Conservation (phyloP, 2,113 vertebrate species). For the Nerophis lumbriciformis region DNA sequence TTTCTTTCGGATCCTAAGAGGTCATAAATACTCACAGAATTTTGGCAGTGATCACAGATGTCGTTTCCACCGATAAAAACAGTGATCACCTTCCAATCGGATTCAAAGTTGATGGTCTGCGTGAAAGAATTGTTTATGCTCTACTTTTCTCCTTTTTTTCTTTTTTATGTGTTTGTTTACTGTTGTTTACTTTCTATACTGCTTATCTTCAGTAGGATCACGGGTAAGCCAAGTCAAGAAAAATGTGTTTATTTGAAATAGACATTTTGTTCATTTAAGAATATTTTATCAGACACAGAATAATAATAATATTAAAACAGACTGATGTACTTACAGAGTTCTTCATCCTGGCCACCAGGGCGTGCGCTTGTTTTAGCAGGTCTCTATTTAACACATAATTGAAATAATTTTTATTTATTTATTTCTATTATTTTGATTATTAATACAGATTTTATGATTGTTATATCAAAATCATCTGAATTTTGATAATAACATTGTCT, state of each 20-base stretch:
- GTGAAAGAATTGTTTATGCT: slow-evolving; percentile 1
- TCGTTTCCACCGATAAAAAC: slow-evolving; percentile 81
- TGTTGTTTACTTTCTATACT: no score
- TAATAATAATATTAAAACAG: neutral
- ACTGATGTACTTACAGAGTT: slow-evolving; percentile 69
- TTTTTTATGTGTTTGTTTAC: no score
- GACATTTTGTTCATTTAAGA: neutral
- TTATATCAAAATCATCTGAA: no score
- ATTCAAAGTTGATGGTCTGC: slow-evolving; percentile 77
- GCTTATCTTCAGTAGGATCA: no score
- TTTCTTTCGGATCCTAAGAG: neutral
- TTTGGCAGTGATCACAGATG: slow-evolving; percentile 80
- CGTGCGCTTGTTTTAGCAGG: slow-evolving; percentile 68
- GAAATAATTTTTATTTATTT: no score
- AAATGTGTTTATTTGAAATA: neutral
- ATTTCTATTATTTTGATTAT: no score
- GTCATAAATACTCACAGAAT: slow-evolving; percentile 72
- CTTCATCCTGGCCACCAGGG: slow-evolving; percentile 79
- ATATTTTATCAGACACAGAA: neutral
- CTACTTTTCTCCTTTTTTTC: no score
- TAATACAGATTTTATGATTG: no score
- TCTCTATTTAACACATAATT: slow-evolving; percentile 61
- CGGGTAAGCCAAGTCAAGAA: no score
- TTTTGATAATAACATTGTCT: no score
- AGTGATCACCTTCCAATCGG: slow-evolving; percentile 89